Evolutionary conservation across 1,140 invertebrate genomes (phyloP), one percentile per base, ranked within the genome.

Genomic region (Harpegnathos saltator): DNA sequence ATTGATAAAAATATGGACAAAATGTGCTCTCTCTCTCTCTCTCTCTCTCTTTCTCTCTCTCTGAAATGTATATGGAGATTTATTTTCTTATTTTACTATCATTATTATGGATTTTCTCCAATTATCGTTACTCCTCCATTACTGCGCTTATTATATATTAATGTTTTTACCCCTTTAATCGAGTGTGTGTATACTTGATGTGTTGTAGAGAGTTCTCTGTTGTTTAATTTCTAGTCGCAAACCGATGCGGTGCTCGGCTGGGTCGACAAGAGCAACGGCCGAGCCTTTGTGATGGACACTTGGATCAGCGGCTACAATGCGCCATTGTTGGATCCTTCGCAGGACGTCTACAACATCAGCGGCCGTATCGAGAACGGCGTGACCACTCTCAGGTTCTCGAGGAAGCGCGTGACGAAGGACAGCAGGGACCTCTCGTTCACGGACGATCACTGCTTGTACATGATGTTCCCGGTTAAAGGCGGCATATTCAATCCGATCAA

Each of bases 391-490:
- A 96, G 95, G 62, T 99, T 99, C 90, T 96, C 95, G 1, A 95
- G 98, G 85, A 97, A 97, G 92, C 94, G 98, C 11, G 92, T 95
- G 11, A 98, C 98, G 19, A 96, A 95, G 15, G 98, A 99, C 93
- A 91, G 74, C 22, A 92, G 96, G 95, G 98, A 99, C 93, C 93
- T 98, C 44, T 96, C 97, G 33, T 98, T 99, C 93, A 97, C 97
- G 0, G 96, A 98, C 88, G 96, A 96, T 7, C 95, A 97, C 65
- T 99, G 98, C 91, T 93, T 97, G 3, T 98, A 98, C 93, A 95
- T 99, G 92, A 97, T 99, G 95, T 99, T 98, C 95, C 97, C 97
- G 0, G 95, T 97, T 0, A 96, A 97, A 91, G 98, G 98, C 11
- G 98, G 98, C 3, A 95, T 93, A 4, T 98, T 97, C 92, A 97